Evolutionary conservation across 1,140 invertebrate species (phyloP), one percentile per base, ranked within the genome.

Genomic region (Andricus grossulariae): DNA sequence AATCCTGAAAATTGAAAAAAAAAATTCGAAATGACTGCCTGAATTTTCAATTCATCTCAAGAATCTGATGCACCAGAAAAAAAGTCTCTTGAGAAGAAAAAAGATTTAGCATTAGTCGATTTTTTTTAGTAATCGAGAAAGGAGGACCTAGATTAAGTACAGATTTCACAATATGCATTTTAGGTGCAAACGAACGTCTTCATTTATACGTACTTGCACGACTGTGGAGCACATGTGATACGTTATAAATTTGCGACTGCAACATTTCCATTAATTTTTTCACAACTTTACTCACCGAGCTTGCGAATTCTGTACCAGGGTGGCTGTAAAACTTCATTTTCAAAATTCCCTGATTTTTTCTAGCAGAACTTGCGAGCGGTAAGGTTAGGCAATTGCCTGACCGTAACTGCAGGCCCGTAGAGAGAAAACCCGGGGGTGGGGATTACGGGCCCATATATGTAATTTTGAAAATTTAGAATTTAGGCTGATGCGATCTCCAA

Each of bases 211-310:
- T 51, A 18, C 50, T 71, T 76, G 25, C 51, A 76, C 60, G 66
- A 76, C 21, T 50, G 60, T 71, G 66, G 66, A 76, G 74, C 74
- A 70, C 74, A 76, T 76, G 74, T 76, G 74, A 76, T 76, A 75
- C 25, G 66, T 66, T 72, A 50, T 39, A 50, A 73, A 73, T 52
- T 32, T 52, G 19, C 13, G 49, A 73, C n/a, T 52, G 51, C 21
- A 50, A 32, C 15, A 10, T 55, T 73, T 13, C 7, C 13, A 32
- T 52, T 10, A 32, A 13, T 73, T 73, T 13, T 32, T 54, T 54
- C 54, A 21, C 32, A 52, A 32, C 19, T 2, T 39, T 45, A 45
- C 39, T 45, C 39, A 45, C 6, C 10, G 39, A 66, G 60, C 60
- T 39, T 66, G n/a, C 21, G 60, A 32, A 7, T 66, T n/a, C 2